phyloP scores from a whole-genome alignment of 2,113 vertebrate species.

The Smithornis capensis region DNA sequence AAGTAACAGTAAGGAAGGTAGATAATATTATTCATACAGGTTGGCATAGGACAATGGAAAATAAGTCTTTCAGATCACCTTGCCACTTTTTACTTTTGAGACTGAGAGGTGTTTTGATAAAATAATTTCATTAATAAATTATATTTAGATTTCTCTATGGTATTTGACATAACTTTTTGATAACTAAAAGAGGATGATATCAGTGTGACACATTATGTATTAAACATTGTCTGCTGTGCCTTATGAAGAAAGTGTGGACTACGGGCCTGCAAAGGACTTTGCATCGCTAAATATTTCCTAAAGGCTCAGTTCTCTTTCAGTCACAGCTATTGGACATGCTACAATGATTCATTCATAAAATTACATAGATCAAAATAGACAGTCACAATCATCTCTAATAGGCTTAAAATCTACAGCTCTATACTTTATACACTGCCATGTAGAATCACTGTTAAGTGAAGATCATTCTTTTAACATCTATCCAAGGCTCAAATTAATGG shows the following conservation, averaged over 20 bases:
- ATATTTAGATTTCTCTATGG: not conserved
- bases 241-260: not conserved
- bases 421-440: not conserved
- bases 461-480: not conserved
- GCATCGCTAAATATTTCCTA: not conserved
- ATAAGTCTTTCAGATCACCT: not conserved
- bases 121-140: not conserved
- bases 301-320: not conserved
- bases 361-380: not conserved
- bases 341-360: constrained; percentile 18
- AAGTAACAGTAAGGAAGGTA: not conserved
- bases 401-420: not conserved
- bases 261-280: not conserved
- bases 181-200: not conserved
- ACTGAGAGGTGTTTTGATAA: not conserved
- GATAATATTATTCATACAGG: not conserved
- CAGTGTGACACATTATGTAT: not conserved
- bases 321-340: not conserved
- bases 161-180: not conserved
- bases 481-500: not conserved
- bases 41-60: not conserved
- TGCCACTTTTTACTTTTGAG: not conserved
- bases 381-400: not conserved
- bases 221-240: not conserved
- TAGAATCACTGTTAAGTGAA: not conserved